Evolutionary conservation across 2,888 invertebrate genomes (phyloP).

Genomic region (Drosophila mettleri): DNA sequence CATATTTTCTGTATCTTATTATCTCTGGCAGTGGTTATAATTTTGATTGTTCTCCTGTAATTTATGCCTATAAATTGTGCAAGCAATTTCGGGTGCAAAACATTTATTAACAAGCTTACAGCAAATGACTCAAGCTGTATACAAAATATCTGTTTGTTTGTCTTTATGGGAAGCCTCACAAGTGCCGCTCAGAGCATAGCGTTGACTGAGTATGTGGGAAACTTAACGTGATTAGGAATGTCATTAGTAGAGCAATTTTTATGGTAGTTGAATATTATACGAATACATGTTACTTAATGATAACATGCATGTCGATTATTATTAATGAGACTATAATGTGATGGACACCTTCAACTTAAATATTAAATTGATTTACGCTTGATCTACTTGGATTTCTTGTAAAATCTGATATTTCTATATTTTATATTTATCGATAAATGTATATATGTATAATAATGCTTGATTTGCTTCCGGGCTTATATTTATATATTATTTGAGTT

Average conservation of each 20-base stretch:
- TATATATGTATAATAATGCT: too few relatives aligned
- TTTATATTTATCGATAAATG: not conserved
- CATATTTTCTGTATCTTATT: slow-evolving; percentile 53
- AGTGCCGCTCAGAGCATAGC: slow-evolving; percentile 29
- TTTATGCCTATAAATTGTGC: slow-evolving; percentile 73
- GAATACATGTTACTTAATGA: not conserved
- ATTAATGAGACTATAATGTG: not conserved
- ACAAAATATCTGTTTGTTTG: not conserved
- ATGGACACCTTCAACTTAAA: too few relatives aligned
- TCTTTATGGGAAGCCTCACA: slow-evolving; percentile 31
- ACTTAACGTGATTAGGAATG: not conserved
- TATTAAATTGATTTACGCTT: too few relatives aligned
- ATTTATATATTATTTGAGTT: too few relatives aligned
- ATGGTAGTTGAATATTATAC: not conserved
- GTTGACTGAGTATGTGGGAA: slow-evolving; percentile 1
- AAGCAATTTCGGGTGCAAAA: slow-evolving; percentile 66
- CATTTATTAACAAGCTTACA: slow-evolving; percentile 56
- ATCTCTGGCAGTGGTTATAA: slow-evolving; percentile 41
- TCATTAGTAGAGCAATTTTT: not conserved
- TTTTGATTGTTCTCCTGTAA: slow-evolving; percentile 65
- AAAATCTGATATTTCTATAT: too few relatives aligned
- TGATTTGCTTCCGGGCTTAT: too few relatives aligned
- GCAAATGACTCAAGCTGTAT: slow-evolving; percentile 44
- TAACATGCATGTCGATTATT: not conserved
- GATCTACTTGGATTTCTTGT: too few relatives aligned